phyloP scores from a whole-genome alignment of 1,140 invertebrate species.

The Conus betulinus region DNA sequence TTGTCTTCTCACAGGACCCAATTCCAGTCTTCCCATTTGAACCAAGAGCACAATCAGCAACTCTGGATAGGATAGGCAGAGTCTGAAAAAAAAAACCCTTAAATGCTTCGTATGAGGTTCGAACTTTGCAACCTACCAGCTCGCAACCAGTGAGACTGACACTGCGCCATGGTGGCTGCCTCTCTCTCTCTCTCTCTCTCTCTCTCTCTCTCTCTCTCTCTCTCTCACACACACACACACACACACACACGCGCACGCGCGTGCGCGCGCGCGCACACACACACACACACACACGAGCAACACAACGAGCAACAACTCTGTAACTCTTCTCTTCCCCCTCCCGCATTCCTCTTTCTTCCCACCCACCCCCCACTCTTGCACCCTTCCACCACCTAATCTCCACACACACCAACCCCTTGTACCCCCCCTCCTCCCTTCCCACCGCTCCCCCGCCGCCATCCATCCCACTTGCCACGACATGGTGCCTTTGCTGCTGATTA shows the following conservation, averaged over 20 bases:
- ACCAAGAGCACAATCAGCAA: no score
- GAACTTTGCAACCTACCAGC: no score
- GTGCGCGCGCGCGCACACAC: background rate
- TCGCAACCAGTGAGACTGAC: no score
- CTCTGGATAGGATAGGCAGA: no score
- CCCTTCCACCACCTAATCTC: background rate
- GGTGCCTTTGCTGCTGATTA: background rate
- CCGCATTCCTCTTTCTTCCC: background rate
- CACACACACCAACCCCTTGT: background rate
- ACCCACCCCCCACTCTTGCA: background rate
- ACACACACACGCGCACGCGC: background rate
- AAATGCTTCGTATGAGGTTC: no score
- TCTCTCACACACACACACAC: background rate
- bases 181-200: conserved; percentile 13
- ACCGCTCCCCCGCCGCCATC: background rate
- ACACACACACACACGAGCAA: background rate
- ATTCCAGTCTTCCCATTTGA: no score
- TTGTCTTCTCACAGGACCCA: no score
- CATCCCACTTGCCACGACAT: background rate
- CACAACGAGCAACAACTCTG: background rate
- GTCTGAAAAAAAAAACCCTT: no score
- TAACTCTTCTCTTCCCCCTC: background rate
- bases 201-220: conserved; percentile 1
- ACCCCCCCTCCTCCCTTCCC: background rate
- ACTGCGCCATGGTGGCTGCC: no score